Conservation (phyloP, 2,888 invertebrate genomes). For the Acanthosepion pharaonis region DNA sequence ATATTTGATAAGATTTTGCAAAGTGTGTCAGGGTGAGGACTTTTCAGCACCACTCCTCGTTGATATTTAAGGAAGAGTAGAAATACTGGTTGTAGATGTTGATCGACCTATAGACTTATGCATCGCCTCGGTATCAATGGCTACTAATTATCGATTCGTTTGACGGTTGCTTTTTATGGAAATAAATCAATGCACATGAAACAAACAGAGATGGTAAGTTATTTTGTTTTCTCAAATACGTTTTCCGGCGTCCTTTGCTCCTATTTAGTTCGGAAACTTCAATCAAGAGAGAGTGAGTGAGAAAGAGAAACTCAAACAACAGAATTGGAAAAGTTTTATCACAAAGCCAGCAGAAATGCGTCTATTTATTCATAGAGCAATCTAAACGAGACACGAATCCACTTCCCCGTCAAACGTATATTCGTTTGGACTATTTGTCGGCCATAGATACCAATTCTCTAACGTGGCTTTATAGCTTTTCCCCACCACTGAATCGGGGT, state of each 20-base stretch:
- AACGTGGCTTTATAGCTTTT: not conserved
- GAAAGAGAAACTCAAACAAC: not conserved
- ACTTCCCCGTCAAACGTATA: not conserved
- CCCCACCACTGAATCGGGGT: not conserved
- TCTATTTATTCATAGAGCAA: not conserved
- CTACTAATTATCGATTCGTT: conserved; percentile 6
- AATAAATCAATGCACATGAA: not conserved
- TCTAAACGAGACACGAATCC: not conserved
- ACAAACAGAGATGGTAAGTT: conserved; percentile 2
- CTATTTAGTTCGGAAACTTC: not conserved
- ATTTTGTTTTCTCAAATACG: not conserved
- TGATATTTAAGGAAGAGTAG: not conserved
- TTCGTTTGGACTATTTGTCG: not conserved
- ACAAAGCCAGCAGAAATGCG: conserved; percentile 8
- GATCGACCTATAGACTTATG: not conserved
- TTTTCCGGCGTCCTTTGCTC: not conserved
- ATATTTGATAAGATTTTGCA: no score
- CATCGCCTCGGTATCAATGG: not conserved
- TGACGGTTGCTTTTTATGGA: not conserved
- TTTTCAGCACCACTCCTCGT: not conserved
- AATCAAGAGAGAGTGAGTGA: not conserved
- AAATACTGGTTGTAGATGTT: not conserved
- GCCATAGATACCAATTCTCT: not conserved
- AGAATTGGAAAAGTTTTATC: not conserved
- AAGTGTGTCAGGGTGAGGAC: not conserved